Conservation (phyloP, 35 echinoderm and acorn worm species). For the Lytechinus variegatus region DNA sequence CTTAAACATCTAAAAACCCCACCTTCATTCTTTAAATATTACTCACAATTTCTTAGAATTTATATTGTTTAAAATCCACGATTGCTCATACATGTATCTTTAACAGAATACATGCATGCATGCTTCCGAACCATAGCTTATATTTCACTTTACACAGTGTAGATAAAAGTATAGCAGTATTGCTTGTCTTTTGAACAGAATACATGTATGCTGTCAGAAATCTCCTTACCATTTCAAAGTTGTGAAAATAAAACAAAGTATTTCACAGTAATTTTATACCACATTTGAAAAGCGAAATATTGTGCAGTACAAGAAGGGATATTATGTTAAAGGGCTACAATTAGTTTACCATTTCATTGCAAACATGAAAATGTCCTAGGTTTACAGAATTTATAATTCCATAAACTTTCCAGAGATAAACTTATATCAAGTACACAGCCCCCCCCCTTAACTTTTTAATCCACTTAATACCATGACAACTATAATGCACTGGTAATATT, state of each 20-base stretch:
- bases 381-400: background rate
- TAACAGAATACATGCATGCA: no score
- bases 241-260: background rate
- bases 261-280: background rate
- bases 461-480: background rate
- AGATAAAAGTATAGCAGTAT: background rate
- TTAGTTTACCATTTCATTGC: background rate
- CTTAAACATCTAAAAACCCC: no score
- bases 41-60: no score
- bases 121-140: no score
- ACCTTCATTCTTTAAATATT: no score
- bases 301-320: background rate
- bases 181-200: background rate
- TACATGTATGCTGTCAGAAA: background rate
- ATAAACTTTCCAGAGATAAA: background rate
- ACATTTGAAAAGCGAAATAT: background rate
- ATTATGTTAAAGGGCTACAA: background rate
- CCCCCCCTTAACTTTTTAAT: background rate
- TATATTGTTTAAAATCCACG: no score
- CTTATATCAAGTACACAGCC: background rate
- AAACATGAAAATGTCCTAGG: background rate
- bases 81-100: no score
- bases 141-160: background rate
- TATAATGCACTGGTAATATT: background rate
- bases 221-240: background rate